These are phyloP conservation scores for Apodemus speciosus DNA, from an alignment of 2,113 vertebrate genomes.

Conservation along the genomic window DNA sequence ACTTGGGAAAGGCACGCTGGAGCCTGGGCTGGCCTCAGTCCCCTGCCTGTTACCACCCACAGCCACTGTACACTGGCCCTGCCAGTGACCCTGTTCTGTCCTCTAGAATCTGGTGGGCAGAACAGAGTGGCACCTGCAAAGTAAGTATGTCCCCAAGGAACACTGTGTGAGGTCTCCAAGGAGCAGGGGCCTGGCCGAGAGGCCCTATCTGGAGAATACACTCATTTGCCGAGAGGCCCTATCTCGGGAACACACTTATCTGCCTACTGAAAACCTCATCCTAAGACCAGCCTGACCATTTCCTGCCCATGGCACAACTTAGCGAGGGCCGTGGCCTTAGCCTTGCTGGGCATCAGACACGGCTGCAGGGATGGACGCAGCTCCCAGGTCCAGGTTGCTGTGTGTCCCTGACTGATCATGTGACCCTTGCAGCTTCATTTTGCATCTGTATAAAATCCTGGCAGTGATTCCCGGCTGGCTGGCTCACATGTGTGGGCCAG, in stretches of 20 bases:
- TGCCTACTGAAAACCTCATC: background rate
- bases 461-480: background rate
- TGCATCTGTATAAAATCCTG: background rate
- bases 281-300: background rate
- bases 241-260: too few relatives aligned
- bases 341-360: background rate
- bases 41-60: background rate
- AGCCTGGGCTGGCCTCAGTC: background rate
- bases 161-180: background rate
- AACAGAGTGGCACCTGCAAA: background rate
- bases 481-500: background rate
- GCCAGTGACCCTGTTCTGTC: background rate
- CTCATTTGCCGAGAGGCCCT: background rate
- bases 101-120: background rate
- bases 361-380: too few relatives aligned
- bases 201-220: background rate
- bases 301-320: background rate
- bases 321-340: background rate
- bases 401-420: rapidly evolving
- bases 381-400: too few relatives aligned
- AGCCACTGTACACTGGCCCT: background rate
- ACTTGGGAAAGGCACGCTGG: background rate
- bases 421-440: background rate
- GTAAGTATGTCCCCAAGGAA: background rate
- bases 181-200: background rate